A percentile compares a stretch with the other conserved stretches of the same genome.
These are phyloP conservation scores for Bombus superbus DNA, from an alignment of 1,140 invertebrate genomes.

Conservation along the genomic window DNA sequence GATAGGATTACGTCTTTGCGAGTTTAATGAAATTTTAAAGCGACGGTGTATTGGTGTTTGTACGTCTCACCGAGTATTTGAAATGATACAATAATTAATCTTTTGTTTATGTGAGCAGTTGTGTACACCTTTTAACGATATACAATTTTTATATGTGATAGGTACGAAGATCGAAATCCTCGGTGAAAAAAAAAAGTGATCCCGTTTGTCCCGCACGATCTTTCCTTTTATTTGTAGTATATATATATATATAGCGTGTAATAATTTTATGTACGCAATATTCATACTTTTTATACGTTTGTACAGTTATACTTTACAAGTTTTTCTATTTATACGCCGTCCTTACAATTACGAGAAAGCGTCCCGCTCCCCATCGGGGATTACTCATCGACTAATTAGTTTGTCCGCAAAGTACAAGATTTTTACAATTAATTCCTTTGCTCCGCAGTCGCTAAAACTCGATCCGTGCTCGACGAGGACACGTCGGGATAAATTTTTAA, in stretches of 20 bases:
- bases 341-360: not conserved
- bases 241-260: too few relatives aligned
- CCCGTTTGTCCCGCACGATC: too few relatives aligned
- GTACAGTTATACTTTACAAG: not conserved
- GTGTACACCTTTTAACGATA: not conserved
- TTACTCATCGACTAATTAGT: not conserved
- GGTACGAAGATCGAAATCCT: too few relatives aligned
- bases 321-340: not conserved
- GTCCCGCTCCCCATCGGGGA: not conserved
- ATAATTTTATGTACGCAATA: too few relatives aligned
- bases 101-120: not conserved
- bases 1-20: not conserved
- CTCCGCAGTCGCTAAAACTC: not conserved
- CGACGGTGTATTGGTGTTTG: not conserved
- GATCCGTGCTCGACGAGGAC: not conserved
- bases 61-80: not conserved
- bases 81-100: not conserved
- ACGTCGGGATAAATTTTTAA: slow-evolving; percentile 10
- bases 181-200: too few relatives aligned
- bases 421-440: slow-evolving; percentile 2
- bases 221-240: too few relatives aligned
- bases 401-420: not conserved
- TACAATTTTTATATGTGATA: too few relatives aligned
- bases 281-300: too few relatives aligned
- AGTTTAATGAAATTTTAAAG: not conserved